Percentiles rank a stretch among this genome's conserved stretches.
These are phyloP conservation scores for Toxotes chatareus DNA, from an alignment of 2,113 vertebrate species.

Conservation along the genomic window DNA sequence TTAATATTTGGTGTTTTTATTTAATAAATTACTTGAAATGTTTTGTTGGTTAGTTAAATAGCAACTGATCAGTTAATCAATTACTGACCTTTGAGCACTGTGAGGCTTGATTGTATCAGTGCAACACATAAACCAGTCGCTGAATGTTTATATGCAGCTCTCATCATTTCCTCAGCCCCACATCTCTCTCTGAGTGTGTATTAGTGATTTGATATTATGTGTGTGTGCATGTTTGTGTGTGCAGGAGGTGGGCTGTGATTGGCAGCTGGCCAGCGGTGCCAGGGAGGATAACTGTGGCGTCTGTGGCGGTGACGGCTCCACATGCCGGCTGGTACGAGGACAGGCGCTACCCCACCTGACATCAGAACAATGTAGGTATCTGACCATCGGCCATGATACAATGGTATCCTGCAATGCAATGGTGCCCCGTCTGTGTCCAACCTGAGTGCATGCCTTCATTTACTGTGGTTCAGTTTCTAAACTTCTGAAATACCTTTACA, in stretches of 20 bases:
- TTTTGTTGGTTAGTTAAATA: neutral
- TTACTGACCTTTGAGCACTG: neutral
- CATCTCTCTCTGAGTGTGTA: slow-evolving; percentile 4
- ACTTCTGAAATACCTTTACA: neutral
- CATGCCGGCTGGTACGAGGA: slow-evolving; percentile 93
- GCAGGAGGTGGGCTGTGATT: slow-evolving; percentile 94
- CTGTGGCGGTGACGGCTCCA: slow-evolving; percentile 91
- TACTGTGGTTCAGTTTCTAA: neutral
- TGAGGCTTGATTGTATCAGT: neutral
- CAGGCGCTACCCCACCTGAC: slow-evolving; percentile 89
- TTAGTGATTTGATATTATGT: neutral
- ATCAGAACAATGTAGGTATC: slow-evolving; percentile 89
- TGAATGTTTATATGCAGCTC: neutral
- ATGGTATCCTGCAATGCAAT: too few species aligned
- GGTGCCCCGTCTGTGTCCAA: neutral
- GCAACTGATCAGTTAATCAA: neutral
- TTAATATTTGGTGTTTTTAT: neutral
- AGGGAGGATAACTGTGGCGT: slow-evolving; percentile 94
- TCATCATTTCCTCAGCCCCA: neutral
- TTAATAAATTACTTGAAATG: neutral
- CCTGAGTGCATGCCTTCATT: neutral
- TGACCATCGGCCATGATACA: fast-evolving
- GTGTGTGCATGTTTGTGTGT: neutral
- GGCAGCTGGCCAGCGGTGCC: slow-evolving; percentile 89
- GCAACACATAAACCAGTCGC: neutral